Evolutionary conservation across 2,113 vertebrate species (phyloP).

Genomic region (Tupaia tana): DNA sequence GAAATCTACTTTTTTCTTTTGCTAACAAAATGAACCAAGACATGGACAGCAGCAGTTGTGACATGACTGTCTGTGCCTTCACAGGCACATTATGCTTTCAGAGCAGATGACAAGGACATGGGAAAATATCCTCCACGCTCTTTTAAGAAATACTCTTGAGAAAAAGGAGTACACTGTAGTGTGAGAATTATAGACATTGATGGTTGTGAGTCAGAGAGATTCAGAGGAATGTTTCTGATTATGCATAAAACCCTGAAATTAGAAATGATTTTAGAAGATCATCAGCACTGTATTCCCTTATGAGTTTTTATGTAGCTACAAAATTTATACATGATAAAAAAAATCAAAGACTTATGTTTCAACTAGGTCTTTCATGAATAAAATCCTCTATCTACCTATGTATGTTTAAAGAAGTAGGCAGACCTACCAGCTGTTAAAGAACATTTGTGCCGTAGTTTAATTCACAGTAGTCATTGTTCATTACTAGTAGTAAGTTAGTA

Average conservation of each 20-base stretch:
- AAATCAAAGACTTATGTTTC: neutral
- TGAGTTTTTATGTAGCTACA: neutral
- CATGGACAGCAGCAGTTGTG: neutral
- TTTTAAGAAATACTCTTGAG: neutral
- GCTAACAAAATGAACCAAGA: neutral
- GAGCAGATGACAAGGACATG: neutral
- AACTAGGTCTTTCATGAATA: neutral
- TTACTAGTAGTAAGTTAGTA: neutral
- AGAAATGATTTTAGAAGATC: neutral
- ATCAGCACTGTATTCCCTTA: neutral
- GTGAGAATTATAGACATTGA: neutral
- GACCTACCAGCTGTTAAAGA: neutral
- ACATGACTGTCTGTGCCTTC: neutral
- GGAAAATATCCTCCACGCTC: neutral
- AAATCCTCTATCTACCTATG: neutral
- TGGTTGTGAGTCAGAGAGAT: neutral
- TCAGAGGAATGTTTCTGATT: neutral
- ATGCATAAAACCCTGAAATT: neutral
- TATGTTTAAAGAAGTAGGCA: neutral
- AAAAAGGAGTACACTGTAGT: neutral
- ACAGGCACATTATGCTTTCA: neutral
- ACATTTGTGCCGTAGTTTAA: neutral
- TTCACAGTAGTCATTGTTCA: neutral
- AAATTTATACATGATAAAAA: constrained; percentile 16
- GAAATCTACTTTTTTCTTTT: neutral